A percentile compares a stretch with the other conserved stretches of the same genome.
Evolutionary conservation across 2,113 vertebrate species (phyloP).

Genomic region (Myanophis thanlyinensis): DNA sequence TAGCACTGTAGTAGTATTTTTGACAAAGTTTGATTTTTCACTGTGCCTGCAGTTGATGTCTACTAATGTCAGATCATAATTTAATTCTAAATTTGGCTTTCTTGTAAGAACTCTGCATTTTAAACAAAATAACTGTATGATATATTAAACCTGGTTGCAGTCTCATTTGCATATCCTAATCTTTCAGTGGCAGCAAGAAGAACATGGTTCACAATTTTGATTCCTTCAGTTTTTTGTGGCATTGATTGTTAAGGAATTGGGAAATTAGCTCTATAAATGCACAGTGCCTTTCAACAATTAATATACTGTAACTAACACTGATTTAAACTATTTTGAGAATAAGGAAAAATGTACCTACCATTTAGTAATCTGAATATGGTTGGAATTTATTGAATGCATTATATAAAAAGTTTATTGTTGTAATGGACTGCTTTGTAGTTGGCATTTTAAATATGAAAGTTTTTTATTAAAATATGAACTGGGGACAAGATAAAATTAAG

Average conservation of each 20-base stretch:
- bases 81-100: conserved; percentile 34
- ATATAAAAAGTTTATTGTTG: conserved; percentile 45
- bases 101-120: conserved; percentile 44
- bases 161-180: conserved; percentile 39
- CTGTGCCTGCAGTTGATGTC: conserved; percentile 34
- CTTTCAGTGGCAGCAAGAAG: conserved; percentile 29
- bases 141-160: conserved; percentile 46
- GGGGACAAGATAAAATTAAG: not conserved
- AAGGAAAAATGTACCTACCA: conserved; percentile 62
- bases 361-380: conserved; percentile 70
- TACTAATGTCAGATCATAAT: conserved; percentile 45
- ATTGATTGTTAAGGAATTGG: conserved; percentile 8
- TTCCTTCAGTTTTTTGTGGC: conserved; percentile 36
- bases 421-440: conserved; percentile 58
- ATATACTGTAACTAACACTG: conserved; percentile 24
- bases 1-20: conserved; percentile 36
- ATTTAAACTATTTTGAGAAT: conserved; percentile 43
- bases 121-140: conserved; percentile 44
- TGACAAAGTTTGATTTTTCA: conserved; percentile 37
- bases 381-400: conserved; percentile 49
- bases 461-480: conserved; percentile 42
- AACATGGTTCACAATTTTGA: conserved; percentile 6
- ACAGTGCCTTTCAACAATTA: conserved; percentile 42
- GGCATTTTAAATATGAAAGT: conserved; percentile 54
- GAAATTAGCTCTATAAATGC: conserved; percentile 10